Evolutionary conservation across 2,888 invertebrate species (phyloP), one percentile per base, ranked within the genome.

Genomic region (Adela reaumurella): DNA sequence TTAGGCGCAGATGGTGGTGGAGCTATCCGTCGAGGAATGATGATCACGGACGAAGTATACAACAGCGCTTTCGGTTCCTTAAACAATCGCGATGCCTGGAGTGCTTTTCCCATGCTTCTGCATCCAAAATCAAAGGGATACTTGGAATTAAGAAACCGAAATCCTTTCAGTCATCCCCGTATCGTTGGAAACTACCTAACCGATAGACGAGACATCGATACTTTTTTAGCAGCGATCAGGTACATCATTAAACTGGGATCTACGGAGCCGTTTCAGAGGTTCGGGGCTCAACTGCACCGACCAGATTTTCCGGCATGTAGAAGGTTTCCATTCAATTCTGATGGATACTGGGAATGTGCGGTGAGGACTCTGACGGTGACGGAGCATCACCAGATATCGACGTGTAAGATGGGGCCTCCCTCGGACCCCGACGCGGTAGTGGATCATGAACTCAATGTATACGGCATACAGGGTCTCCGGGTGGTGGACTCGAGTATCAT

Each of bases 161-260:
- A 86, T 62, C 86, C 86, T 0, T 61, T 73, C 43, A 74, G 79
- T 16, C 70, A 79, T 41, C 87, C 87, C 0, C 57, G 78, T 4
- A 77, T 88, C 46, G 81, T 84, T 56, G 83, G 85, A 1, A 84
- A 86, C 62, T 88, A 87, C 58, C 76, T 87, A 53, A 64, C 76
- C 1, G 67, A 81, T n/a, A 65, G 66, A 6, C 60, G 70, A 19
- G 87, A 87, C 53, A 56, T 81, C 10, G 62, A 63, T 18, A 62
- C 71, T 1, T 57, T 83, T 43, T 61, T 82, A 5, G 74, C 81
- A 56, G 81, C 78, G 11, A 68, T 72, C 51, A 19, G 35, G 24
- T 71, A 79, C 49, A 61, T 74, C 1, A 58, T 70, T 18, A 63
- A 68, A 14, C 58, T 83, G 11, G 68, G 74, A 0, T 62, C 70